A percentile compares a stretch with the other conserved stretches of the same genome.
phyloP scores from a whole-genome alignment of 2,113 vertebrate species.

The Boleophthalmus pectinirostris region DNA sequence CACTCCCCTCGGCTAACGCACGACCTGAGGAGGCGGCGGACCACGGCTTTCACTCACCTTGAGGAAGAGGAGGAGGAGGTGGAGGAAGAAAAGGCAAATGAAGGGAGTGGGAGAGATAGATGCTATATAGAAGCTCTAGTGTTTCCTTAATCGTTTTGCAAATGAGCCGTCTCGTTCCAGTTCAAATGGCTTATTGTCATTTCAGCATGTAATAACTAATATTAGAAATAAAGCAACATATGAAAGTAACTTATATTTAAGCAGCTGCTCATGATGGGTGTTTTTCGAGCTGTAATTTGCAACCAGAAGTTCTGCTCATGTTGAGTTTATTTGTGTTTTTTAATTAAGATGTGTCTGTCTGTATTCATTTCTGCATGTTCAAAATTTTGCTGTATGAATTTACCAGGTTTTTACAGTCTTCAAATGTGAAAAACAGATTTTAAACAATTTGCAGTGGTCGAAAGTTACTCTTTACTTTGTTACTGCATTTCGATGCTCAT shows the following conservation, averaged over 20 bases:
- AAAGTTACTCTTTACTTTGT: no score
- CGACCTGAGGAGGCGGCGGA: conserved; percentile 25
- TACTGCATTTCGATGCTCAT: no score
- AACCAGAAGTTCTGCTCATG: no score
- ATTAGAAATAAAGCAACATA: neutral
- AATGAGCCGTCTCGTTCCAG: neutral
- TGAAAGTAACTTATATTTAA: neutral
- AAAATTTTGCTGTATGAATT: no score
- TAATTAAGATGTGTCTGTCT: no score
- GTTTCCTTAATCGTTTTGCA: neutral
- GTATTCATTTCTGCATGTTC: no score
- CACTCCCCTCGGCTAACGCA: conserved; percentile 17
- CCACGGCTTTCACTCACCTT: conserved; percentile 50
- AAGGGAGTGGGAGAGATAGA: conserved; percentile 17
- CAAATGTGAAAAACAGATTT: no score
- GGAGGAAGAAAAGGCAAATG: conserved; percentile 32
- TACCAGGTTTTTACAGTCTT: no score
- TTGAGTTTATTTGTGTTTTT: no score
- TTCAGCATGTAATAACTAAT: neutral
- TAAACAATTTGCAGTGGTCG: no score
- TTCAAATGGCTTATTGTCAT: neutral
- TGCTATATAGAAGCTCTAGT: neutral
- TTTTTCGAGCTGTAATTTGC: no score
- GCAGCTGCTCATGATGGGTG: no score
- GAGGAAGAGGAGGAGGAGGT: conserved; percentile 27